These are phyloP conservation scores for Lathronympha strigana DNA, from an alignment of 2,888 invertebrate genomes.

Conservation along the genomic window DNA sequence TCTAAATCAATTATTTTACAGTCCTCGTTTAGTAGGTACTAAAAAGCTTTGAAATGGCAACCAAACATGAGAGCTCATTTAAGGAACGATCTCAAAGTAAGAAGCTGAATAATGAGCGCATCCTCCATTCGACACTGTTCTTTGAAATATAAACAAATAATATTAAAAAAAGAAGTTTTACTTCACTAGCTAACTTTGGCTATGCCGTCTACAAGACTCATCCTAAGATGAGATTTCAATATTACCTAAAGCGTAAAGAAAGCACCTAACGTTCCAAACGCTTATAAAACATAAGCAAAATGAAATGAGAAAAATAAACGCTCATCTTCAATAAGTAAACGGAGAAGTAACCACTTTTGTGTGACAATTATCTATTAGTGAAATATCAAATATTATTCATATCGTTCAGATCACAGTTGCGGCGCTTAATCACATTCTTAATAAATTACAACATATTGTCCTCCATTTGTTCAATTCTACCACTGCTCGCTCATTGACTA, in stretches of 20 bases:
- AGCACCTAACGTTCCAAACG: slow-evolving; percentile 74
- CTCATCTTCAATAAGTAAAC: slow-evolving; percentile 59
- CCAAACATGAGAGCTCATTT: slow-evolving; percentile 52
- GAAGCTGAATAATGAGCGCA: slow-evolving; percentile 44
- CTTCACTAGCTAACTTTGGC: slow-evolving; percentile 81
- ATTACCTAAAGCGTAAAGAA: slow-evolving; percentile 73
- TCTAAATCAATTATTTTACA: slow-evolving; percentile 73
- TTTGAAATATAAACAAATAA: slow-evolving; percentile 46
- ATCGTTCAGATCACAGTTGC: slow-evolving; percentile 85
- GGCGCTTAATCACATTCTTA: slow-evolving; percentile 85
- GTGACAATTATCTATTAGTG: slow-evolving; percentile 82
- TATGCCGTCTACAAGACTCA: slow-evolving; percentile 76
- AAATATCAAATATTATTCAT: slow-evolving; percentile 85
- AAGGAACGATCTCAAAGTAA: slow-evolving; percentile 38
- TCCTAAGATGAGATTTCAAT: slow-evolving; percentile 62
- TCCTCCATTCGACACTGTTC: slow-evolving; percentile 22
- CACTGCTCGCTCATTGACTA: slow-evolving; percentile 70
- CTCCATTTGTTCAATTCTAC: slow-evolving; percentile 76
- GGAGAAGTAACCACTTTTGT: slow-evolving; percentile 72
- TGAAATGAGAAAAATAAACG: slow-evolving; percentile 57
- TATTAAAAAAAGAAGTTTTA: slow-evolving; percentile 68
- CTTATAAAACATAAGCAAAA: slow-evolving; percentile 59
- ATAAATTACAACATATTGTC: slow-evolving; percentile 83
- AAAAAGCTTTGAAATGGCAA: slow-evolving; percentile 64
- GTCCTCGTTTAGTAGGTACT: slow-evolving; percentile 50